Evolutionary conservation across 35 echinoderm and acorn worm genomes (phyloP).

Genomic region (Ptychodera flava): DNA sequence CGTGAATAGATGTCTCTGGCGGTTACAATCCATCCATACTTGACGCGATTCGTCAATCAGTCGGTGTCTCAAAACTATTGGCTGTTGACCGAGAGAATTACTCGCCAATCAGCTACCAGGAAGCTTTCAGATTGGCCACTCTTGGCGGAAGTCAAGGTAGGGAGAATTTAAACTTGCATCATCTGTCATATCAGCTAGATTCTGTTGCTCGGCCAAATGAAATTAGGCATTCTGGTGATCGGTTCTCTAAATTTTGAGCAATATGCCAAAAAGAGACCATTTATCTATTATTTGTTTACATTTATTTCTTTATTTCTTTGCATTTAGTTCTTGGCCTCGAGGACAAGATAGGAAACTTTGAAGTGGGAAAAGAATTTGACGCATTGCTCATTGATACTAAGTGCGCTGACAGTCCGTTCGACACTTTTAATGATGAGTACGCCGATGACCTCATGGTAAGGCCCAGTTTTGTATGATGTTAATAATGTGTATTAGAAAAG

Average conservation of each 20-base stretch:
- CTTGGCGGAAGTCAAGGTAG: constrained; percentile 69
- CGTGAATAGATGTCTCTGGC: constrained; percentile 59
- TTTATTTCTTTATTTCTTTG: background rate
- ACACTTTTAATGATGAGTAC: constrained; percentile 35
- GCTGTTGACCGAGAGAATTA: constrained; percentile 22
- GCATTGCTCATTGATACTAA: constrained; percentile 40
- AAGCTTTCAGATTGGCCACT: constrained; percentile 57
- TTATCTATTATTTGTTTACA: background rate
- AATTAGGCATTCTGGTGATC: too few species aligned
- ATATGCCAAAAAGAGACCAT: too few species aligned
- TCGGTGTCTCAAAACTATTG: constrained; percentile 42
- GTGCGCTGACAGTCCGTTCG: constrained; percentile 23
- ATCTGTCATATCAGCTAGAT: background rate
- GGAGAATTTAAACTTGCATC: background rate
- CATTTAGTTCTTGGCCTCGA: constrained; percentile 46
- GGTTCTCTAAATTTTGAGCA: too few species aligned
- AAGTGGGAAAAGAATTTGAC: constrained; percentile 84
- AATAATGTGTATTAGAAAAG: background rate
- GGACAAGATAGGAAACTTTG: constrained; percentile 70
- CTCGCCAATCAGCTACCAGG: constrained; percentile 15
- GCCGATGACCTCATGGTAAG: constrained; percentile 39
- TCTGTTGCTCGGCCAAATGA: too few species aligned
- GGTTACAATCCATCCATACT: constrained; percentile 63
- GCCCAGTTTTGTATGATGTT: background rate
- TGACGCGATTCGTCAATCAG: constrained; percentile 26